These are phyloP conservation scores for Ivindomyrus marchei DNA, from an alignment of 2,113 vertebrate species.

Conservation along the genomic window DNA sequence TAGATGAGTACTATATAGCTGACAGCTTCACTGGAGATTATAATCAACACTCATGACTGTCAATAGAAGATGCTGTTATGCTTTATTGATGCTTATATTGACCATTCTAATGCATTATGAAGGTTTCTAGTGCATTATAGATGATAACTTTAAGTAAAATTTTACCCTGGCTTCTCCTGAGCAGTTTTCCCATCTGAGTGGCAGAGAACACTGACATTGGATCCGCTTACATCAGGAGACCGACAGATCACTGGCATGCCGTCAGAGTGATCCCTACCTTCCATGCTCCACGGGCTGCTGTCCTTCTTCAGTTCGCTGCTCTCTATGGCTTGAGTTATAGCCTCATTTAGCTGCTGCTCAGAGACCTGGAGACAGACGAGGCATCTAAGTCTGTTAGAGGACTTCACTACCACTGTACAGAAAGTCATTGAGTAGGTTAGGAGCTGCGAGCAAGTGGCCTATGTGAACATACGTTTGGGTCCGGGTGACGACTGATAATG, in stretches of 20 bases:
- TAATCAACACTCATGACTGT: too few relatives aligned
- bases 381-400: background rate
- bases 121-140: background rate
- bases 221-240: background rate
- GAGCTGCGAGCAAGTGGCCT: background rate
- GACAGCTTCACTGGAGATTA: background rate
- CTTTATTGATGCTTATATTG: background rate
- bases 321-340: slow-evolving; percentile 74
- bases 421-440: background rate
- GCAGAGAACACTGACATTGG: background rate
- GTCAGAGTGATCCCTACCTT: slow-evolving; percentile 60
- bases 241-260: background rate
- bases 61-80: too few relatives aligned
- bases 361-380: slow-evolving; percentile 66
- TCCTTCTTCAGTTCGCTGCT: slow-evolving; percentile 68
- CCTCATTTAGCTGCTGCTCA: slow-evolving; percentile 79
- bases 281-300: slow-evolving; percentile 67
- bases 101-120: background rate
- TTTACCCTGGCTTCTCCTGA: background rate
- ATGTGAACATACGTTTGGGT: slow-evolving; percentile 70
- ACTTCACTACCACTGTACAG: background rate
- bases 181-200: background rate
- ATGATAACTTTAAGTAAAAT: background rate
- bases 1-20: background rate
- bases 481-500: slow-evolving; percentile 82